Base-by-base conservation (phyloP, 92 coral and sea anemone species). In the Anthopleura xanthogrammica region DNA sequence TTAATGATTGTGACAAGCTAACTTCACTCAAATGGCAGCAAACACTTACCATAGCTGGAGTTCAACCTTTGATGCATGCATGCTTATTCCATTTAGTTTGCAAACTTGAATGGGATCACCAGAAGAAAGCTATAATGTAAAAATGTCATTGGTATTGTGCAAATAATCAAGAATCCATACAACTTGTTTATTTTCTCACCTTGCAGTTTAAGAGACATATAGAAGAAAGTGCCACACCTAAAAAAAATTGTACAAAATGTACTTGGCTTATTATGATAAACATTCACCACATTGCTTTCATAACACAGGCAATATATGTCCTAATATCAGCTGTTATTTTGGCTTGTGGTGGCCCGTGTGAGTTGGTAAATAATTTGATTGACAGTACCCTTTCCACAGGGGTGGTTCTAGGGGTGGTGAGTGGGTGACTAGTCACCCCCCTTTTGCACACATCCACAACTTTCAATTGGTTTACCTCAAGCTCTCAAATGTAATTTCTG, bases 1-100 rank as follows among this genome's bases (percentile, higher is more conserved):
- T 46, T 2, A 46, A 46, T 4, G 50, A 5, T 46, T 46, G 5
- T 46, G 50, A 2, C 5, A 46, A 29, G 0, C 36, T 29, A 29
- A 29, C 36, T 29, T 29, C 36, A 29, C 4, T 0, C 57, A 13
- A 1, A 50, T 76, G 58, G 36, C 58, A 10, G 55, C 4, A 50
- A 43, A 54, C 29, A 72, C 91, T 90, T 79, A 95, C 98, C 98
- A 86, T 68, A 94, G 79, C 72, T 87, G 89, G 16, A 95, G 90
- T 64, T 90, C 88, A 82, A 93, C 92, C 83, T 82, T 90, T 48
- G 78, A 72, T 14, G 98, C 94, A 93, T 93, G 94, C n/a, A 86
- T 81, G 41, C 86, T 80, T 5, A 92, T 79, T 17, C 85, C 83
- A 19, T 56, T 66, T 16, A 95, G 43, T 71, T 88, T 84, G 23